Evolutionary conservation across 2,888 invertebrate species (phyloP).

Genomic region (Drosophila acutilabella): DNA sequence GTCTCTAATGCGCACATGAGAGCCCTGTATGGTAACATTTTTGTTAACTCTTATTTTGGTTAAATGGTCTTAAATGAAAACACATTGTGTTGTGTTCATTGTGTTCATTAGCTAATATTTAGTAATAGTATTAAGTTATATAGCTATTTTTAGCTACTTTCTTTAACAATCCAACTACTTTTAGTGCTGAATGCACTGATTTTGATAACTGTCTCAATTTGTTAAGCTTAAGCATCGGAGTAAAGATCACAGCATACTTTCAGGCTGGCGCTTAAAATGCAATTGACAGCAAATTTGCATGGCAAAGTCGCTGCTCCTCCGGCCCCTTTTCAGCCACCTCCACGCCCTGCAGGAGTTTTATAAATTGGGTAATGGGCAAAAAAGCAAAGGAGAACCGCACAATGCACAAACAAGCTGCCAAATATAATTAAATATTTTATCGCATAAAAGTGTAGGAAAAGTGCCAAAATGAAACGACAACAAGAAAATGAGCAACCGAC

Average conservation of each 20-base stretch:
- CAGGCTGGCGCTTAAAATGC: conserved; percentile 47
- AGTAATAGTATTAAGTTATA: too few relatives aligned
- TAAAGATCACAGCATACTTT: conserved; percentile 27
- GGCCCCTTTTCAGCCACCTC: neutral
- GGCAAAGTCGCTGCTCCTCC: neutral
- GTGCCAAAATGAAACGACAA: conserved; percentile 78
- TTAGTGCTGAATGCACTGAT: too few relatives aligned
- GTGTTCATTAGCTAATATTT: too few relatives aligned
- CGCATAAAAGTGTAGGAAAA: conserved; percentile 75
- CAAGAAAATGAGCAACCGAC: conserved; percentile 74
- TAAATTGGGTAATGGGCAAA: conserved; percentile 50
- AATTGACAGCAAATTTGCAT: conserved; percentile 12
- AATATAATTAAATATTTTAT: conserved; percentile 82
- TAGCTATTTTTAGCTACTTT: too few relatives aligned
- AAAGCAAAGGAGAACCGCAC: conserved; percentile 53
- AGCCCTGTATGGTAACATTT: too few relatives aligned
- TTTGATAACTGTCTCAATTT: neutral
- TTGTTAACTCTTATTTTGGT: too few relatives aligned
- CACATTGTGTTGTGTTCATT: too few relatives aligned
- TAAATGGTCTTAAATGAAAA: too few relatives aligned
- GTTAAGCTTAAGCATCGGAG: neutral
- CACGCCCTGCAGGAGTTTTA: conserved; percentile 45
- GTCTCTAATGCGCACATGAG: too few relatives aligned
- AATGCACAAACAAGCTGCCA: conserved; percentile 77
- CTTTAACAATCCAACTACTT: too few relatives aligned